These are phyloP conservation scores for Pipra filicauda DNA, from an alignment of 2,113 vertebrate genomes.

Conservation along the genomic window DNA sequence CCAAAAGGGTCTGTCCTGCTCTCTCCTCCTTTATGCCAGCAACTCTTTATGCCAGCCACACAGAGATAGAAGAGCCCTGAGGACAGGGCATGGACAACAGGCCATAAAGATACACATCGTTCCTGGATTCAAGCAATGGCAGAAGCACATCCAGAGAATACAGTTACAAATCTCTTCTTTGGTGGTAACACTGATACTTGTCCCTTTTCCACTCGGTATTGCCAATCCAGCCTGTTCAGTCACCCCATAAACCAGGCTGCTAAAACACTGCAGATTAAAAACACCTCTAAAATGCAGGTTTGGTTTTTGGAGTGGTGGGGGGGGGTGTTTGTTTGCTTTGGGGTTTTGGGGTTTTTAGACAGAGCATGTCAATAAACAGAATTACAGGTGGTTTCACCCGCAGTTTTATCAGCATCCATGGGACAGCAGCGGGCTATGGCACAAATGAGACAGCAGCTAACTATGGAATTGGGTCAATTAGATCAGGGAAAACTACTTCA, in stretches of 20 bases:
- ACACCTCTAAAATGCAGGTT: background rate
- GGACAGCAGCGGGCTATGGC: background rate
- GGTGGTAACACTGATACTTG: background rate
- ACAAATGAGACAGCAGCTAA: background rate
- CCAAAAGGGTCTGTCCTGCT: background rate
- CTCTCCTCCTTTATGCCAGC: background rate
- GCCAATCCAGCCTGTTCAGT: rapidly evolving
- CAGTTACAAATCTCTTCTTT: background rate
- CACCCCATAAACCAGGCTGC: background rate
- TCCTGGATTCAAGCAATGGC: background rate
- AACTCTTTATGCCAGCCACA: background rate
- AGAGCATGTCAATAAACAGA: background rate
- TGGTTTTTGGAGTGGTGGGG: background rate
- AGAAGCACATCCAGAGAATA: background rate
- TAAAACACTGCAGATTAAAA: background rate
- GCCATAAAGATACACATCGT: background rate
- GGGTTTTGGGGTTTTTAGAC: background rate
- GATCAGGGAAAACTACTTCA: background rate
- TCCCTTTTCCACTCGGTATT: background rate
- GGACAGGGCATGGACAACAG: background rate
- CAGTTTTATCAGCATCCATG: background rate
- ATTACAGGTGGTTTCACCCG: background rate
- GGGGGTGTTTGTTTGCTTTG: background rate
- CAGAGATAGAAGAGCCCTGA: background rate
- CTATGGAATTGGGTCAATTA: background rate